Evolutionary conservation across 2,888 invertebrate species (phyloP).

Genomic region (Macrophya annulata): DNA sequence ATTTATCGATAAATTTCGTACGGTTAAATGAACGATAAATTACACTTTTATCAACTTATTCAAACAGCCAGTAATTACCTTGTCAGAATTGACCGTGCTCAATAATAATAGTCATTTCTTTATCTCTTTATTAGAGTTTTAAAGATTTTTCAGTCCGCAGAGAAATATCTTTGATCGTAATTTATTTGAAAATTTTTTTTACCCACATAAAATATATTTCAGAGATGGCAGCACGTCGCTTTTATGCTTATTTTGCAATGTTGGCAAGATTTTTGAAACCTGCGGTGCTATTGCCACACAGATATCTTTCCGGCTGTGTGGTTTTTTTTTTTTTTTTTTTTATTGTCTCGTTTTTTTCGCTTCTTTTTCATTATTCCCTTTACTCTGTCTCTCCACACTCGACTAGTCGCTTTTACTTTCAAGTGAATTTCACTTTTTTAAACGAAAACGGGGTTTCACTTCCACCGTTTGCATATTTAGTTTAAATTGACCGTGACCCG

Average conservation of each 20-base stretch:
- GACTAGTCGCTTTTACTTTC: slow-evolving; percentile 66
- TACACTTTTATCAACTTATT: neutral
- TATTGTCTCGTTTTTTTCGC: neutral
- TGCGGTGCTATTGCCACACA: slow-evolving; percentile 17
- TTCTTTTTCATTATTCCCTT: slow-evolving; percentile 42
- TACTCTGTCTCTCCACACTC: slow-evolving; percentile 49
- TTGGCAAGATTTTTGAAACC: slow-evolving; percentile 28
- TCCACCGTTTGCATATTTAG: slow-evolving; percentile 59
- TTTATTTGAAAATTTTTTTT: neutral
- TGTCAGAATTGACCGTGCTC: neutral
- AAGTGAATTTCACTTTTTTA: slow-evolving; percentile 66
- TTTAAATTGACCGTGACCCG: slow-evolving; percentile 69
- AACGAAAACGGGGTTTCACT: slow-evolving; percentile 66
- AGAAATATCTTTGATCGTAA: neutral
- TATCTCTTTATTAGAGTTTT: neutral
- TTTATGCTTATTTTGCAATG: slow-evolving; percentile 6
- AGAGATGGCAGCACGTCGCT: neutral
- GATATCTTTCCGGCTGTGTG: slow-evolving; percentile 18
- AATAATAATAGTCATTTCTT: neutral
- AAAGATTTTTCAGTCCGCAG: neutral
- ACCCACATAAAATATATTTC: neutral
- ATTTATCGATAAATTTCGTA: neutral
- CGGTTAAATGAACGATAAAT: neutral
- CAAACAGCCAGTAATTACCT: neutral
- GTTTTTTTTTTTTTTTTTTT: neutral